Percentiles rank a stretch among this genome's conserved stretches.
phyloP scores from a whole-genome alignment of 2,797 vertebrate species.

The Phataginus tetradactyla region DNA sequence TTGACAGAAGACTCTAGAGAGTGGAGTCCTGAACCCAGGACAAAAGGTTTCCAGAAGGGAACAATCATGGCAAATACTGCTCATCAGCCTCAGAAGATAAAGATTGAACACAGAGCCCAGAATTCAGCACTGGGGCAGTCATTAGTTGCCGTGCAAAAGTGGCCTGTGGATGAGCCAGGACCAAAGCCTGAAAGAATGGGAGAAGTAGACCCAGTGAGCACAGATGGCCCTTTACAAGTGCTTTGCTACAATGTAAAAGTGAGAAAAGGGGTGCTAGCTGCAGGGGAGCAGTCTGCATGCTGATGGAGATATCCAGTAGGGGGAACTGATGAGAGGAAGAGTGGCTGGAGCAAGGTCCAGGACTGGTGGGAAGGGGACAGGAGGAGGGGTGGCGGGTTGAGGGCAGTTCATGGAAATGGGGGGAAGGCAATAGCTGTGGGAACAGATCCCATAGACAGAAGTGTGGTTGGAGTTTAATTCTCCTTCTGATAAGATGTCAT shows the following conservation, averaged over 20 bases:
- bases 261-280: background rate
- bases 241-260: accelerated
- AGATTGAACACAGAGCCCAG: background rate
- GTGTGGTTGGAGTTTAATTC: background rate
- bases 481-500: background rate
- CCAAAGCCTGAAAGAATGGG: background rate
- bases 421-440: background rate
- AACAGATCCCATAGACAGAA: too few relatives aligned
- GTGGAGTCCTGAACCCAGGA: too few relatives aligned
- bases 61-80: accelerated
- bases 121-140: background rate
- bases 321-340: background rate
- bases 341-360: background rate
- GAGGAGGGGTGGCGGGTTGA: accelerated
- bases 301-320: background rate
- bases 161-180: too few relatives aligned
- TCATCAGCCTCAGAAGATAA: background rate
- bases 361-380: background rate
- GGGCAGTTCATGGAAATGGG: accelerated
- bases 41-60: background rate
- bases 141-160: background rate
- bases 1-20: background rate
- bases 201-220: background rate
- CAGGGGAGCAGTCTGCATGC: background rate
- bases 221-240: background rate